These are phyloP conservation scores for Calycopis cecrops DNA, from an alignment of 1,140 invertebrate species.

Conservation along the genomic window DNA sequence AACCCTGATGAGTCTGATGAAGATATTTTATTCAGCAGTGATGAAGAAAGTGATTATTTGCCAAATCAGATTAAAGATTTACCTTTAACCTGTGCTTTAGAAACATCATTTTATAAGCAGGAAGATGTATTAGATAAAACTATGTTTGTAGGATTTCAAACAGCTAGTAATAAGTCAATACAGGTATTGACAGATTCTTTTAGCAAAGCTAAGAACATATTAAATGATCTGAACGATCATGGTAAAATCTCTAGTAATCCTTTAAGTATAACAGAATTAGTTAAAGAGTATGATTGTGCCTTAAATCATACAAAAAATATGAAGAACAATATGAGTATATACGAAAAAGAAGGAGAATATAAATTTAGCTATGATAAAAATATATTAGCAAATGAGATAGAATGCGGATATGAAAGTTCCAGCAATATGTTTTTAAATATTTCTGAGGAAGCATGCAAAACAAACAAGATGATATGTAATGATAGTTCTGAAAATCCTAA, in stretches of 20 bases:
- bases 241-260: slow-evolving; percentile 17
- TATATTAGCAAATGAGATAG: too few relatives aligned
- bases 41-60: slow-evolving; percentile 48
- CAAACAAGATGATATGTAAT: slow-evolving; percentile 36
- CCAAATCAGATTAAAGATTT: slow-evolving; percentile 33
- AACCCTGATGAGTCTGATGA: slow-evolving; percentile 20
- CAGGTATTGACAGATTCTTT: slow-evolving; percentile 50
- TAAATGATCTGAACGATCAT: slow-evolving; percentile 28
- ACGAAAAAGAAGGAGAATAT: slow-evolving; percentile 8
- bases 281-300: slow-evolving; percentile 34
- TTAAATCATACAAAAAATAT: slow-evolving; percentile 11
- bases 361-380: too few relatives aligned
- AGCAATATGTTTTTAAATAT: not conserved
- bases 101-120: slow-evolving; percentile 44
- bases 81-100: slow-evolving; percentile 53
- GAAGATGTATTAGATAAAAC: slow-evolving; percentile 43
- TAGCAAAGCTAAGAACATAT: slow-evolving; percentile 53
- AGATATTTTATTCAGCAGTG: slow-evolving; percentile 60
- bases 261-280: slow-evolving; percentile 37
- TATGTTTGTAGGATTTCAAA: slow-evolving; percentile 65
- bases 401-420: too few relatives aligned
- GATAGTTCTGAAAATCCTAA: not conserved
- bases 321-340: slow-evolving; percentile 10
- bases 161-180: slow-evolving; percentile 61
- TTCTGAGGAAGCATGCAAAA: slow-evolving; percentile 40